phyloP scores from a whole-genome alignment of 2,113 vertebrate genomes.

The Cavia aperea region DNA sequence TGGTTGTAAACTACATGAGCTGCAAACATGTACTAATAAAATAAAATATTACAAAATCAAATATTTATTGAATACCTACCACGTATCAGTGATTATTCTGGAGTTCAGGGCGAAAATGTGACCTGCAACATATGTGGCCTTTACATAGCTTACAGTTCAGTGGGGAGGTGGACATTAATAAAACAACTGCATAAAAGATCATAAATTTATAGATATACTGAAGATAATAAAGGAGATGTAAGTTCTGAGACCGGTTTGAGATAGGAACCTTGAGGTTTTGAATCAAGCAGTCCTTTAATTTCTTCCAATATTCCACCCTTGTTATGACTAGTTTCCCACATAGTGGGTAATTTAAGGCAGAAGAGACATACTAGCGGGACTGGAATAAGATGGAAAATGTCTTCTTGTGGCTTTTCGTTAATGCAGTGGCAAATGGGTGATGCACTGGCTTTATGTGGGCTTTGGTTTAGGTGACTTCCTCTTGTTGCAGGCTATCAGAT shows the following conservation, averaged over 20 bases:
- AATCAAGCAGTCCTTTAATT: neutral
- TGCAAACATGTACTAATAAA: neutral
- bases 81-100: neutral
- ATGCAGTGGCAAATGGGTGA: neutral
- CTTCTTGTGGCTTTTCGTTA: conserved; percentile 29
- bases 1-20: neutral
- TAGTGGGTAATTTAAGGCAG: neutral
- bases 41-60: neutral
- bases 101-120: neutral
- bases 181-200: neutral
- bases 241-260: neutral
- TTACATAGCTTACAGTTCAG: neutral
- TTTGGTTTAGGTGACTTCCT: neutral
- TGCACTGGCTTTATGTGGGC: neutral
- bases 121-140: neutral
- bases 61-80: neutral
- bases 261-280: neutral
- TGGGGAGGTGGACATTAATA: neutral
- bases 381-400: neutral
- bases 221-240: neutral
- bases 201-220: neutral
- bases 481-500: neutral
- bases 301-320: neutral
- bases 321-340: neutral
- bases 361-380: conserved; percentile 8